Evolutionary conservation across 2,797 vertebrate species (phyloP), one percentile per base, ranked within the genome.

Genomic region (Poecilia wingei): DNA sequence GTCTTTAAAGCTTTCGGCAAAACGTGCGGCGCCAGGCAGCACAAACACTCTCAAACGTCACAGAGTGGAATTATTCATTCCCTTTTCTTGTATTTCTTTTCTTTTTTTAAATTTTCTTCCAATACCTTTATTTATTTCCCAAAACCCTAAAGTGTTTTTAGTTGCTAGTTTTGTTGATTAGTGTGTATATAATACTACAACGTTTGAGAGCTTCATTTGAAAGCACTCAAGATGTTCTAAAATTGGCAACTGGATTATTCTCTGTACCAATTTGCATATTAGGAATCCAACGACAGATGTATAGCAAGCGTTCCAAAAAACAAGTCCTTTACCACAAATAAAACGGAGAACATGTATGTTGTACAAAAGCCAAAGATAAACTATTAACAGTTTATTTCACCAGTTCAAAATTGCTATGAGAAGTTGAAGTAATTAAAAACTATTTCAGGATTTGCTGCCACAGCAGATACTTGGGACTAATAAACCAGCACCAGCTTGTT

Each of bases 1-100:
- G 43, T n/a, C 16, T 18, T 47, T 31, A 70, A 75, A 79, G 61
- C 51, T 82, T 93, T 93, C 90, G 93, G 91, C 75, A 92, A 91
- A 89, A 89, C 0, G 87, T 90, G 88, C 84, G 94, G 92, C 88
- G 68, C 79, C 78, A 46, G 0, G 31, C 46, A 25, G 0, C 12
- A 0, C 31, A 49, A 31, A 20, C 51, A 31, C 12, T 25, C 43
- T 66, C 12, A 28, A 43, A 22, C 12, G 13, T 57, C 9, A n/a
- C 22, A 3, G 20, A 9, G 22, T 25, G 51, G 22, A 53, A 53
- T 3, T 9, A 25, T 25, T 53, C 51, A 53, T 25, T 53, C 7
- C 22, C 51, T 53, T 25, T 25, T 53, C 18, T 4, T 79, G 6
- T 2, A 45, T 25, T 31, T 8, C 39, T 69, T n/a, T 18, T 49